Percentiles rank a stretch among this genome's conserved stretches.
These are phyloP conservation scores for Drosophila robusta DNA, from an alignment of 2,888 invertebrate genomes.

Conservation along the genomic window DNA sequence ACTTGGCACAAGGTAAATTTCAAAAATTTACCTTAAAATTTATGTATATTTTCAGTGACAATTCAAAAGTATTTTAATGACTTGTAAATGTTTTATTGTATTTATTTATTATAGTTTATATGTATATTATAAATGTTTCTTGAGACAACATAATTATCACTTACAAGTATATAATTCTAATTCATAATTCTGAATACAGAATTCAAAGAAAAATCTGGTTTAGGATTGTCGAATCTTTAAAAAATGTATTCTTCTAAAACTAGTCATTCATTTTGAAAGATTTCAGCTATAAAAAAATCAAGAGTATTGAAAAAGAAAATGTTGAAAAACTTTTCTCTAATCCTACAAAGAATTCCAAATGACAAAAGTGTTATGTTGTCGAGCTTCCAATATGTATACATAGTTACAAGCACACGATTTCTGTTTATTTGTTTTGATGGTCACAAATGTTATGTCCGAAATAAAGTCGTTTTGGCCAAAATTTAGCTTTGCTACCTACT, in stretches of 20 bases:
- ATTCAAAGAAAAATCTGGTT: background rate
- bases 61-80: constrained; percentile 55
- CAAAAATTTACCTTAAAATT: constrained; percentile 9
- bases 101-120: no score
- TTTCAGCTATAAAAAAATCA: background rate
- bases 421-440: background rate
- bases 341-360: background rate
- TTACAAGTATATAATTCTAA: background rate
- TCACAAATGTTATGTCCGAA: constrained; percentile 12
- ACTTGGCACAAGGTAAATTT: constrained; percentile 40
- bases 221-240: background rate
- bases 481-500: constrained; percentile 24
- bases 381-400: background rate
- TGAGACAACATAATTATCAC: background rate
- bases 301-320: background rate
- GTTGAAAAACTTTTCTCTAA: constrained; percentile 1
- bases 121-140: constrained; percentile 5
- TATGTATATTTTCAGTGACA: constrained; percentile 34
- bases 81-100: constrained; percentile 29
- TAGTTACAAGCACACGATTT: background rate
- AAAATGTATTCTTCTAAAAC: background rate
- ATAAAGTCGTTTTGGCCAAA: constrained; percentile 38
- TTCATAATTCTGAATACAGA: background rate
- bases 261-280: background rate
- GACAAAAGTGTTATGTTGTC: constrained; percentile 6